phyloP scores from a whole-genome alignment of 2,888 invertebrate genomes.

The Hanleya hanleyi region DNA sequence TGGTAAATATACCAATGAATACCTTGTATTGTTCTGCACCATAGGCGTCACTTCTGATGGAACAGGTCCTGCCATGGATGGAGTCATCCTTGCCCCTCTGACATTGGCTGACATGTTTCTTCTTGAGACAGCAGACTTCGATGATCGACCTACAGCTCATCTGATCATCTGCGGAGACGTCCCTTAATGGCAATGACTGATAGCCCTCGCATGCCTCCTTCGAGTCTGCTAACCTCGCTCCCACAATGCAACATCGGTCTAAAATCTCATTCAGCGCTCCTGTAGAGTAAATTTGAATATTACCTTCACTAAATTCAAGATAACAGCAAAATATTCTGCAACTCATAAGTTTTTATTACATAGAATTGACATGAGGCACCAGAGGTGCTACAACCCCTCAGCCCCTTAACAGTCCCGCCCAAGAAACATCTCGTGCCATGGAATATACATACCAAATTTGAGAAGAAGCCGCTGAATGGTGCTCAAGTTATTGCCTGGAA shows the following conservation, averaged over 20 bases:
- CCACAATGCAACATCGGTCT: constrained; percentile 59
- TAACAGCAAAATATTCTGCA: no score
- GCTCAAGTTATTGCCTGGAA: no score
- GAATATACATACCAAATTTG: no score
- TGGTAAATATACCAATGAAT: no score
- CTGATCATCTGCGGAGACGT: constrained; percentile 34
- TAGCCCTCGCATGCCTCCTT: neutral
- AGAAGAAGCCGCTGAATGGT: no score
- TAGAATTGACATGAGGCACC: no score
- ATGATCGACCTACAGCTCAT: constrained; percentile 48
- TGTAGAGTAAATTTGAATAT: no score
- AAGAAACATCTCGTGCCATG: no score
- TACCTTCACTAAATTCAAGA: no score
- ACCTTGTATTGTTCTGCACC: constrained; percentile 63
- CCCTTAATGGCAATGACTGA: neutral
- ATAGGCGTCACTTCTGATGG: constrained; percentile 49
- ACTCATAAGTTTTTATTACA: no score
- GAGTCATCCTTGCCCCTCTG: constrained; percentile 54
- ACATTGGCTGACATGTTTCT: constrained; percentile 61
- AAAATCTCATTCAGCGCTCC: constrained; percentile 44
- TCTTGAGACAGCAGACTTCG: constrained; percentile 67
- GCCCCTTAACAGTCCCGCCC: no score
- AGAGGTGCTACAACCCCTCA: no score
- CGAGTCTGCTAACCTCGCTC: constrained; percentile 54
- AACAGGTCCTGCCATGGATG: constrained; percentile 43